phyloP scores from a whole-genome alignment of 2,797 vertebrate genomes.

The Neosilurus hyrtlii region DNA sequence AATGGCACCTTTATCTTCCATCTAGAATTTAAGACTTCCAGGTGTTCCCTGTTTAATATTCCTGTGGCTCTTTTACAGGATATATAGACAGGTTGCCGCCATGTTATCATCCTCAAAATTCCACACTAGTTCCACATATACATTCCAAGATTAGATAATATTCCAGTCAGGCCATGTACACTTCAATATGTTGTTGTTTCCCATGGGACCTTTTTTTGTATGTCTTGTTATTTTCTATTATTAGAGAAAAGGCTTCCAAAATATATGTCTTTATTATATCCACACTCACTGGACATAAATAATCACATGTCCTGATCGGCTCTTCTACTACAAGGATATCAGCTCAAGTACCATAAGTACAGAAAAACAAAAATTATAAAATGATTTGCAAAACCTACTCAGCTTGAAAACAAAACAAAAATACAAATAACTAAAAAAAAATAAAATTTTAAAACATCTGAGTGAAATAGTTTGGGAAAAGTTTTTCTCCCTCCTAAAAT shows the following conservation, averaged over 20 bases:
- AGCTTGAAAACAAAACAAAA: no score
- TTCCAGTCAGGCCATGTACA: constrained; percentile 3
- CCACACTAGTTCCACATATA: neutral
- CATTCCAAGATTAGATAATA: neutral
- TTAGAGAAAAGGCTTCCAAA: neutral
- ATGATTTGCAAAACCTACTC: no score
- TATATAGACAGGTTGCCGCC: neutral
- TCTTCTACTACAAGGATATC: no score
- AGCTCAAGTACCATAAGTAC: no score
- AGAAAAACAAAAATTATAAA: no score
- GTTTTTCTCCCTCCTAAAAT: no score
- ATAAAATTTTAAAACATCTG: no score
- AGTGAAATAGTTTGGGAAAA: no score
- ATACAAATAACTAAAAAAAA: no score
- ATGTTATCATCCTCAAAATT: constrained; percentile 4
- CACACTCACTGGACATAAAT: no score
- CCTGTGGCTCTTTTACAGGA: neutral
- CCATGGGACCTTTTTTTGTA: neutral
- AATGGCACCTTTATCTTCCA: neutral
- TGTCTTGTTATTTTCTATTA: neutral
- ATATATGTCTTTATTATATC: neutral
- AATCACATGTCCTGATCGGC: no score
- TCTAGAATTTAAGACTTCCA: neutral
- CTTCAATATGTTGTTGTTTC: neutral
- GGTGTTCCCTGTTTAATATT: neutral